Percentiles rank a stretch among this genome's conserved stretches.
These are phyloP conservation scores for Drosophila azteca DNA, from an alignment of 1,140 invertebrate species.

Conservation along the genomic window DNA sequence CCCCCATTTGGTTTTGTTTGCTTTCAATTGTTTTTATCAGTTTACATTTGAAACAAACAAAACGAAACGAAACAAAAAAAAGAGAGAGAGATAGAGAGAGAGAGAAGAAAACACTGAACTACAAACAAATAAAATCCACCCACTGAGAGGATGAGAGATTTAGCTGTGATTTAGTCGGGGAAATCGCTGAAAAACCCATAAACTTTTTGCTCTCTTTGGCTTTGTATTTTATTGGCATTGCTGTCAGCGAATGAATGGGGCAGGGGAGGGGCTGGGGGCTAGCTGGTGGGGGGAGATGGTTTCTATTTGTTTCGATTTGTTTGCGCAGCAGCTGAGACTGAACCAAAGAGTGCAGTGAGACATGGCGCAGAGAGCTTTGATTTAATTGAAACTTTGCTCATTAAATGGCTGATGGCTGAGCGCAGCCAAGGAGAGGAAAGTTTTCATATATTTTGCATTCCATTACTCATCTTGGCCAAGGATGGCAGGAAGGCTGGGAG, in stretches of 20 bases:
- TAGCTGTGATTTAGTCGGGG: constrained; percentile 75
- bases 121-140: constrained; percentile 75
- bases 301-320: constrained; percentile 73
- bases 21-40: constrained; percentile 82
- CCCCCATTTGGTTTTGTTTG: constrained; percentile 61
- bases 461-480: constrained; percentile 53
- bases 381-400: constrained; percentile 81
- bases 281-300: background rate
- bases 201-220: constrained; percentile 64
- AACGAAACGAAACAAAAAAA: constrained; percentile 44
- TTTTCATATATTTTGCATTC: constrained; percentile 40
- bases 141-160: constrained; percentile 58
- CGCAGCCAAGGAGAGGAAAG: constrained; percentile 32
- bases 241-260: constrained; percentile 24
- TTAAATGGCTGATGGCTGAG: constrained; percentile 69
- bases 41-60: constrained; percentile 69
- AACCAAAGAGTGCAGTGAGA: background rate
- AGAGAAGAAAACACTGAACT: constrained; percentile 33
- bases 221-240: constrained; percentile 68
- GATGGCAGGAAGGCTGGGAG: background rate
- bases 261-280: background rate
- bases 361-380: constrained; percentile 52
- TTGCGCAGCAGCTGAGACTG: constrained; percentile 55
- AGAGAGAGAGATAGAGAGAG: constrained; percentile 4
- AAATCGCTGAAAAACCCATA: constrained; percentile 78